Evolutionary conservation across 2,888 invertebrate genomes (phyloP).

Genomic region (Gastracanthus pulcherrimus): DNA sequence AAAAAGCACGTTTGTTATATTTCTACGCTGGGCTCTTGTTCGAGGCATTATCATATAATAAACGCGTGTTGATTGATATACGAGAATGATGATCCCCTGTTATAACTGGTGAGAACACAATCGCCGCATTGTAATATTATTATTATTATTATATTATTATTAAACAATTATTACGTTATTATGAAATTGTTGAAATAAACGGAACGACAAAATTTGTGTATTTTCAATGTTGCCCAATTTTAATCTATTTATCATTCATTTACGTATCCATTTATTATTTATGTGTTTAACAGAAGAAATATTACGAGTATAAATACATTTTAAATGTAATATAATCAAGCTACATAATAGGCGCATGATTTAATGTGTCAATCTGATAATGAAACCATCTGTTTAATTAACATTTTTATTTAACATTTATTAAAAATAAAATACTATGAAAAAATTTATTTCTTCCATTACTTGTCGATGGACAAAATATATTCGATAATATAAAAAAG

Average conservation of each 20-base stretch:
- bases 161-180: constrained; percentile 76
- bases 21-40: constrained; percentile 76
- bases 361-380: too few species aligned
- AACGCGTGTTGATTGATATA: constrained; percentile 75
- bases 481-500: too few species aligned
- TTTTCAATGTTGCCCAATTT: constrained; percentile 7
- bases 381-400: too few species aligned
- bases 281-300: too few species aligned
- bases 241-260: constrained; percentile 4
- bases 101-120: constrained; percentile 76
- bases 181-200: constrained; percentile 78
- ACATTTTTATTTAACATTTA: too few species aligned
- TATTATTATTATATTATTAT: constrained; percentile 65
- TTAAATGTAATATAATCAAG: too few species aligned
- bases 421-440: too few species aligned
- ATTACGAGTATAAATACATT: too few species aligned
- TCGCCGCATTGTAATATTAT: constrained; percentile 77
- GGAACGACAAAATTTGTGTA: constrained; percentile 72
- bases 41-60: constrained; percentile 69
- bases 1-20: constrained; percentile 74
- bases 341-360: too few species aligned
- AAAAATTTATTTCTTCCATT: too few species aligned
- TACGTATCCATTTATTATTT: background rate
- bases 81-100: constrained; percentile 74
- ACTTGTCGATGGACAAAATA: too few species aligned